A percentile compares a stretch with the other conserved stretches of the same genome.
Conservation (phyloP, 1,140 invertebrate genomes). For the Drosophila simulans region DNA sequence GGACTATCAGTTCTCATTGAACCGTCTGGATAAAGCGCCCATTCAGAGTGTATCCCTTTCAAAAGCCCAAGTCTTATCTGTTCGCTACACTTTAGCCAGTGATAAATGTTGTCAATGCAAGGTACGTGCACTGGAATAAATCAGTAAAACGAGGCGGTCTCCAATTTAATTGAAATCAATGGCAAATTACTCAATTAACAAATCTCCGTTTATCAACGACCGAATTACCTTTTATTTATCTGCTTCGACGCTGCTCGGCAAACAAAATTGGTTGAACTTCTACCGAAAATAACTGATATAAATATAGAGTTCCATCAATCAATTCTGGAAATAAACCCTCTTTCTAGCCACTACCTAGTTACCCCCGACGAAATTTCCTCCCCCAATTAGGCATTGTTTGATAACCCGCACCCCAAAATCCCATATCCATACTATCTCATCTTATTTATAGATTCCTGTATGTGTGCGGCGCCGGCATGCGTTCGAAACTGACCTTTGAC, state of each 20-base stretch:
- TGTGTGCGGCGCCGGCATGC: not conserved
- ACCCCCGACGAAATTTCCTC: not conserved
- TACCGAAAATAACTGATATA: not conserved
- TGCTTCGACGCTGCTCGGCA: not conserved
- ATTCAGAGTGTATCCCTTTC: conserved; percentile 16
- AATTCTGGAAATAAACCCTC: conserved; percentile 10
- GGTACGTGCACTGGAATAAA: not conserved
- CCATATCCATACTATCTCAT: conserved; percentile 9
- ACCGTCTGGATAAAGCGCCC: conserved; percentile 25
- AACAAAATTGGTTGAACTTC: not conserved
- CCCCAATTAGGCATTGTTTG: conserved; percentile 19
- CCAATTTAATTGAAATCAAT: not conserved
- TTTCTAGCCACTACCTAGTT: not conserved
- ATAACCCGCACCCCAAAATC: not conserved
- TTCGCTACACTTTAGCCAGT: not conserved
- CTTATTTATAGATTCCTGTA: conserved; percentile 25
- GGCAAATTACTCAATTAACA: too few species aligned
- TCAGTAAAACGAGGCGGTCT: not conserved
- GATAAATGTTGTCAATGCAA: conserved; percentile 24
- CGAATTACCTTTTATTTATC: not conserved
- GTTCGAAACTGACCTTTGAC: conserved; percentile 30
- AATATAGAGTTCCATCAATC: conserved; percentile 21
- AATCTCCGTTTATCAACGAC: too few species aligned
- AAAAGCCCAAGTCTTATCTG: conserved; percentile 12
- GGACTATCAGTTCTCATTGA: conserved; percentile 39